Conservation (phyloP, 2,797 vertebrate species). For the Pelodytes ibericus region DNA sequence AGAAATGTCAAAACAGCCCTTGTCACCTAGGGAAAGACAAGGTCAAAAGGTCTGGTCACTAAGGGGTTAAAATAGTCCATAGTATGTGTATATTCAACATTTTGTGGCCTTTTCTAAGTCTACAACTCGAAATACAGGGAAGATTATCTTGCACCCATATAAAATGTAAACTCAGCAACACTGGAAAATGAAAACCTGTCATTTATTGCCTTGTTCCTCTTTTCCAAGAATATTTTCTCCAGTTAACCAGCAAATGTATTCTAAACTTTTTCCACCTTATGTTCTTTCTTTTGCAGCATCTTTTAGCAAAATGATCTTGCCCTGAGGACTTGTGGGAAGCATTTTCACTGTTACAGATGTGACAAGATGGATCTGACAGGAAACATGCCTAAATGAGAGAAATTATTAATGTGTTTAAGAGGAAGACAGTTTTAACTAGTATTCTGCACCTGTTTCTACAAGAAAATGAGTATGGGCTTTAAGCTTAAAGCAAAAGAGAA, state of each 20-base stretch:
- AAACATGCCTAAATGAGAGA: slow-evolving; percentile 37
- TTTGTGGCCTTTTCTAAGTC: too few relatives aligned
- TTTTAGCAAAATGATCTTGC: slow-evolving; percentile 51
- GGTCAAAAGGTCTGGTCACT: too few relatives aligned
- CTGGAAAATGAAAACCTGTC: slow-evolving; percentile 58
- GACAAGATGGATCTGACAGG: slow-evolving; percentile 27
- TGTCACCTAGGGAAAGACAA: too few relatives aligned
- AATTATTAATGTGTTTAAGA: slow-evolving; percentile 20
- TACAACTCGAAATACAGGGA: too few relatives aligned
- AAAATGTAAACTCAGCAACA: slow-evolving; percentile 42
- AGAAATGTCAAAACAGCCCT: too few relatives aligned
- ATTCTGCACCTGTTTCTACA: neutral
- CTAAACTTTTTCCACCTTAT: slow-evolving; percentile 55
- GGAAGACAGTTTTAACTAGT: too few relatives aligned
- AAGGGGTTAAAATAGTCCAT: too few relatives aligned
- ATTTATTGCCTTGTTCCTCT: slow-evolving; percentile 51
- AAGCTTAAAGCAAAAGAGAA: neutral
- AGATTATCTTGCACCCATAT: neutral
- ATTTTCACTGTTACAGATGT: slow-evolving; percentile 56
- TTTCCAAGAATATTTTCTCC: slow-evolving; percentile 60
- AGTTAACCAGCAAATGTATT: slow-evolving; percentile 58
- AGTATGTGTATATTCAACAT: too few relatives aligned
- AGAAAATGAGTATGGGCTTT: neutral
- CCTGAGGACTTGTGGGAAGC: slow-evolving; percentile 55
- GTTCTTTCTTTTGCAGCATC: slow-evolving; percentile 33